Evolutionary conservation across 2,888 invertebrate species (phyloP).

Genomic region (Phytoseiulus persimilis): DNA sequence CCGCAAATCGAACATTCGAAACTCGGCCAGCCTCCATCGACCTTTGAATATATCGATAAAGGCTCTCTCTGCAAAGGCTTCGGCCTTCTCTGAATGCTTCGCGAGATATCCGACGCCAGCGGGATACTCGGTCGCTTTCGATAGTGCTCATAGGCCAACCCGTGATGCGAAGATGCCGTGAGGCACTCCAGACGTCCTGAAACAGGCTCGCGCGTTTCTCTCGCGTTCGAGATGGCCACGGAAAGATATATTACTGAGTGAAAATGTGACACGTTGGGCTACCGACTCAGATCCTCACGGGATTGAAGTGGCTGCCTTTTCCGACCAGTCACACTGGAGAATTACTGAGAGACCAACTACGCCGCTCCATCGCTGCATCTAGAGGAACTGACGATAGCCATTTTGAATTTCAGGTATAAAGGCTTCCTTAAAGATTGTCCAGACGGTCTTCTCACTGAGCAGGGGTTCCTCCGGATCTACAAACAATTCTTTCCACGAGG

Average conservation of each 20-base stretch:
- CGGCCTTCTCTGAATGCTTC: background rate
- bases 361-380: no score
- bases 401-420: constrained; percentile 71
- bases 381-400: no score
- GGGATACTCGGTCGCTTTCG: background rate
- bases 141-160: background rate
- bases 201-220: no score
- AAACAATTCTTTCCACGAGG: constrained; percentile 99
- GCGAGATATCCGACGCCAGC: no score
- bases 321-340: no score
- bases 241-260: no score
- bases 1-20: background rate
- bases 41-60: background rate
- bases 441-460: constrained; percentile 85
- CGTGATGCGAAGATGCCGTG: background rate
- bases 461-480: constrained; percentile 99
- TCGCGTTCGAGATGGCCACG: no score
- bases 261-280: no score
- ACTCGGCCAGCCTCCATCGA: background rate
- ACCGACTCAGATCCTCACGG: no score
- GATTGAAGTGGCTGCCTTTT: no score
- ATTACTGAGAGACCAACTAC: no score
- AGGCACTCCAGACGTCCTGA: background rate
- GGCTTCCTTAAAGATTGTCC: constrained; percentile 94
- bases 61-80: background rate